Percentiles rank a stretch among this genome's conserved stretches.
Evolutionary conservation across 1,140 invertebrate species (phyloP).

Genomic region (Drosophila pseudoobscura): DNA sequence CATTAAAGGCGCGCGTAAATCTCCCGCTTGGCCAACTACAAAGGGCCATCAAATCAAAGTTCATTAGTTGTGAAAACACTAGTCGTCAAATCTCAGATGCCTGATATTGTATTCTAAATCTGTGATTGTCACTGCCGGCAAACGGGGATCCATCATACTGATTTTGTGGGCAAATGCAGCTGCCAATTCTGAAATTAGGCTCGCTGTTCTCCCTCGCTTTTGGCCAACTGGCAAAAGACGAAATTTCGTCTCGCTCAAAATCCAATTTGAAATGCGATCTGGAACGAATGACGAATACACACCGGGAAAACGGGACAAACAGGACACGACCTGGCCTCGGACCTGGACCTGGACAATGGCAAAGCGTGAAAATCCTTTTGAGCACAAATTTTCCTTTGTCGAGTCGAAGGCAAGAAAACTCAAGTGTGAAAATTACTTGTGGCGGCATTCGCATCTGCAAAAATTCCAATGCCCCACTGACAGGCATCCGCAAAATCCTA

Average conservation of each 20-base stretch:
- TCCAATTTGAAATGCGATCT: conserved; percentile 78
- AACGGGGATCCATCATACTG: conserved; percentile 13
- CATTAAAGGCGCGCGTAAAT: conserved; percentile 69
- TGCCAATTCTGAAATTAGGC: conserved; percentile 64
- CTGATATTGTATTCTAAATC: background rate
- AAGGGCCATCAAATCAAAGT: conserved; percentile 59
- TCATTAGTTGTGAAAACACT: conserved; percentile 70
- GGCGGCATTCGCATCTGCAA: conserved; percentile 64
- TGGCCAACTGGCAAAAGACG: conserved; percentile 59
- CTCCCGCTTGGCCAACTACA: conserved; percentile 24
- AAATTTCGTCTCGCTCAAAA: conserved; percentile 62
- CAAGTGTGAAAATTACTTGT: conserved; percentile 74
- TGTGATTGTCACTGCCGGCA: conserved; percentile 1
- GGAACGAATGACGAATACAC: conserved; percentile 47
- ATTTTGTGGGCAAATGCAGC: conserved; percentile 45
- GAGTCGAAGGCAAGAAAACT: conserved; percentile 34
- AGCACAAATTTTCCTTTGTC: conserved; percentile 14
- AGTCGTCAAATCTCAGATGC: conserved; percentile 24
- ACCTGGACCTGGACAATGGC: conserved; percentile 25
- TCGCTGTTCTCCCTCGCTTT: conserved; percentile 55
- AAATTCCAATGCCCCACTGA: conserved; percentile 36
- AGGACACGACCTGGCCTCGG: conserved; percentile 29
- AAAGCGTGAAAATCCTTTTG: conserved; percentile 66
- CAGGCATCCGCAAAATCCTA: conserved; percentile 12
- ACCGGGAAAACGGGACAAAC: background rate